Conservation (phyloP, 2,888 invertebrate genomes). For the Gari tellinella region DNA sequence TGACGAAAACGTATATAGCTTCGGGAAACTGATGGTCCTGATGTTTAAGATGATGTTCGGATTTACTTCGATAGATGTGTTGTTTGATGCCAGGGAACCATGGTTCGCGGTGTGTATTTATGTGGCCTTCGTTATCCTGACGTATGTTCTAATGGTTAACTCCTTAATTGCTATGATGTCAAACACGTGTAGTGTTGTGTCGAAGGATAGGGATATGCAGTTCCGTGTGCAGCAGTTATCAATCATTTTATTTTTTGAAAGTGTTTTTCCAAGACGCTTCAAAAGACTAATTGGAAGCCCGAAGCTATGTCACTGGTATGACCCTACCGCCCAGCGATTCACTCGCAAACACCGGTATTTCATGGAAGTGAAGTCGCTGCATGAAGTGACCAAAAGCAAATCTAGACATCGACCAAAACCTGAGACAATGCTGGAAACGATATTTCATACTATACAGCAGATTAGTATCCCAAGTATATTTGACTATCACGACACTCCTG, state of each 20-base stretch:
- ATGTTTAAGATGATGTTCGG: slow-evolving; percentile 62
- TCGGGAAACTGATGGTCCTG: slow-evolving; percentile 32
- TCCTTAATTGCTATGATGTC: slow-evolving; percentile 60
- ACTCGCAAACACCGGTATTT: slow-evolving; percentile 28
- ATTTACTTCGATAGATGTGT: slow-evolving; percentile 42
- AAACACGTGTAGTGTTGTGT: slow-evolving; percentile 50
- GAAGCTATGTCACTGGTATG: slow-evolving; percentile 38
- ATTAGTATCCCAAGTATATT: slow-evolving; percentile 19
- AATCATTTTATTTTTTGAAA: slow-evolving; percentile 58
- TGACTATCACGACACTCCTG: too few relatives aligned
- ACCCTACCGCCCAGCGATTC: slow-evolving; percentile 11
- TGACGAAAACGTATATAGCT: slow-evolving; percentile 34
- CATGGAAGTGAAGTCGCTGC: slow-evolving; percentile 54
- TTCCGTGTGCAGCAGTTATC: slow-evolving; percentile 52
- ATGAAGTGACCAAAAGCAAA: slow-evolving; percentile 43
- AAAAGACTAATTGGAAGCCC: slow-evolving; percentile 37
- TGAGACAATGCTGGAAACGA: slow-evolving; percentile 50
- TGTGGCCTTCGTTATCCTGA: slow-evolving; percentile 45
- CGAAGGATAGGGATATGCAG: slow-evolving; percentile 51
- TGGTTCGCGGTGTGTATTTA: slow-evolving; percentile 52
- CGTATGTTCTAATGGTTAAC: slow-evolving; percentile 53
- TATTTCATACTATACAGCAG: slow-evolving; percentile 41
- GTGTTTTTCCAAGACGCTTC: slow-evolving; percentile 43
- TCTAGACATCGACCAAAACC: slow-evolving; percentile 39
- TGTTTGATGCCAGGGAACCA: slow-evolving; percentile 47